Percentiles rank a stretch among this genome's conserved stretches.
These are phyloP conservation scores for Phrynocephalus guinanensis DNA, from an alignment of 2,797 vertebrate genomes.

Conservation along the genomic window DNA sequence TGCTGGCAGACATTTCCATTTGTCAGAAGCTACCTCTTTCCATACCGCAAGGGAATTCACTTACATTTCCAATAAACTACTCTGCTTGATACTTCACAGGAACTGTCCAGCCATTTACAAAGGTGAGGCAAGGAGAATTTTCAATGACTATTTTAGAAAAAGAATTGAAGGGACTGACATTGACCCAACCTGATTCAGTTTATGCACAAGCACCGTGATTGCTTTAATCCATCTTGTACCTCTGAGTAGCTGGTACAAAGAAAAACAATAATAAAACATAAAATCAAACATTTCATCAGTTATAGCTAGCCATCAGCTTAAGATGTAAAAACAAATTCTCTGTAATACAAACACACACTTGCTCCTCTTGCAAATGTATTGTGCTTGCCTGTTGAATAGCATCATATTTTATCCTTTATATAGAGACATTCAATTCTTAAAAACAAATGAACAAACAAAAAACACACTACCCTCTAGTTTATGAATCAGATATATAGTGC, in stretches of 20 bases:
- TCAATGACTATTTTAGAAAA: conserved; percentile 35
- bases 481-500: no score
- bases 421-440: no score
- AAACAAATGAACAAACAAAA: no score
- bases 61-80: conserved; percentile 43
- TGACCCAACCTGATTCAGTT: background rate
- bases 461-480: no score
- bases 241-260: conserved; percentile 34
- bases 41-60: conserved; percentile 31
- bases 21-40: conserved; percentile 46
- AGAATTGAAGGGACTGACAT: conserved; percentile 36
- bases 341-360: conserved; percentile 30
- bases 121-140: conserved; percentile 36
- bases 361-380: conserved; percentile 39
- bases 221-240: conserved; percentile 40
- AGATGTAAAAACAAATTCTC: conserved; percentile 37
- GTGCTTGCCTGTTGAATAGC: conserved; percentile 28
- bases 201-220: conserved; percentile 20
- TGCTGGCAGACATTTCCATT: conserved; percentile 25
- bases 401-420: background rate
- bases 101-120: conserved; percentile 58
- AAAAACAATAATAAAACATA: conserved; percentile 31
- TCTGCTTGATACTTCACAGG: conserved; percentile 29
- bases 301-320: conserved; percentile 32
- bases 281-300: conserved; percentile 45